These are phyloP conservation scores for Sebastolobus altivelis DNA, from an alignment of 2,797 vertebrate species.

Conservation along the genomic window DNA sequence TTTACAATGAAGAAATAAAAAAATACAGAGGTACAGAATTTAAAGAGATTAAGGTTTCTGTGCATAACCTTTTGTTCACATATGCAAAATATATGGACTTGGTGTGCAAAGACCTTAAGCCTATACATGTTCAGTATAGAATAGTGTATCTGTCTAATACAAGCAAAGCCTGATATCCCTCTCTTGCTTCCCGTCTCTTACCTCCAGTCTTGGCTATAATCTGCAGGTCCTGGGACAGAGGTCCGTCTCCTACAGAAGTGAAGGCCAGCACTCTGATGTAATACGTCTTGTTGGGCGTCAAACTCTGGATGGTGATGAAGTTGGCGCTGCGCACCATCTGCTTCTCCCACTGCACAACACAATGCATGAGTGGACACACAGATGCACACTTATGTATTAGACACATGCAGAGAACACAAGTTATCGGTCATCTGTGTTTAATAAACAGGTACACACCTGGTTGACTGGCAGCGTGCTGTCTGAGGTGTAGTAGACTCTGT, in stretches of 20 bases:
- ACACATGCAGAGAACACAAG: constrained; percentile 21
- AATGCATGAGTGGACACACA: constrained; percentile 17
- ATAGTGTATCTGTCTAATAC: background rate
- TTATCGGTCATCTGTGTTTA: constrained; percentile 2
- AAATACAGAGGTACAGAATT: no score
- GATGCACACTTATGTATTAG: constrained; percentile 7
- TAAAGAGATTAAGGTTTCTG: no score
- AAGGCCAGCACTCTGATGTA: constrained; percentile 97
- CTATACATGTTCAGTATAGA: background rate
- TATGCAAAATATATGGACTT: no score
- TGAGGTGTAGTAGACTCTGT: constrained; percentile 97
- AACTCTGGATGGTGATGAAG: constrained; percentile 94
- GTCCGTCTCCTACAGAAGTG: constrained; percentile 98
- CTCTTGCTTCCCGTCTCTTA: constrained; percentile 59
- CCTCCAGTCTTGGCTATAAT: constrained; percentile 99
- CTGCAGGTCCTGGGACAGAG: constrained; percentile 96
- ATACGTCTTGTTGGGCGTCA: constrained; percentile 97
- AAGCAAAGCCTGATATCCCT: background rate
- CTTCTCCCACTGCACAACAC: constrained; percentile 90
- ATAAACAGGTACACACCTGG: constrained; percentile 73
- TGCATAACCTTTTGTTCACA: no score
- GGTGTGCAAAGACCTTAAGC: no score
- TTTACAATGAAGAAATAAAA: no score
- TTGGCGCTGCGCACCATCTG: constrained; percentile 96
- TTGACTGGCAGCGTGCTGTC: constrained; percentile 92